Evolutionary conservation across 2,797 vertebrate species (phyloP), one percentile per base, ranked within the genome.

Genomic region (Gymnodraco acuticeps): DNA sequence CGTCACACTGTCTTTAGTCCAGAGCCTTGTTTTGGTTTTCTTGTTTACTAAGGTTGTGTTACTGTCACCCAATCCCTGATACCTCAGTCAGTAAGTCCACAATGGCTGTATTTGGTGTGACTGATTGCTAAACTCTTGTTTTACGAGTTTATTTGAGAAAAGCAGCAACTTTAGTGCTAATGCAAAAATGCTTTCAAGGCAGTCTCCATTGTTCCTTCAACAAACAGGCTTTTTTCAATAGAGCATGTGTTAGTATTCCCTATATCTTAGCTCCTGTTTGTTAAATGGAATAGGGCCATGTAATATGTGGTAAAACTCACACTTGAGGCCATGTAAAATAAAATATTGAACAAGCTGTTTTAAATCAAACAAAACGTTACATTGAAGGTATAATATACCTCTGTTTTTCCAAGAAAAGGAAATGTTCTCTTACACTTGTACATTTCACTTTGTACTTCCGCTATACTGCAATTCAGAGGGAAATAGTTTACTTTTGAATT

Each of bases 41-140:
- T 15, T 85, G 64, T 80, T 88, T 59, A 70, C 62, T 5, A 43
- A 80, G n/a, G 69, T 67, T 82, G 19, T 47, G 13, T 62, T 59
- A 23, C 45, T 51, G 62, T 70, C 68, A 68, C 61, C 38, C 46
- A 61, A 15, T 27, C 48, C 10, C 1, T 43, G 12, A 64, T 6
- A 51, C 53, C 48, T 70, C 27, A 12, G 50, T 19, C 62, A 33
- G 11, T 33, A 53, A 9, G 41, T 8, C 19, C 14, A 42, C 60
- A 45, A 8, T 64, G 5, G 3, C 42, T 5, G 10, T 43, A 14
- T 54, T 68, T 69, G 45, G 47, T 65, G 73, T 75, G 19, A 27
- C 56, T 71, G 11, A 75, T 69, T 56, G 38, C 20, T 48, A 10
- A 73, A 31, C 38, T 61, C 52, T 48, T 59, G 16, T 19, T 65